Base-by-base conservation (phyloP, 2,888 invertebrate genomes). In the Pilophorus perplexus region DNA sequence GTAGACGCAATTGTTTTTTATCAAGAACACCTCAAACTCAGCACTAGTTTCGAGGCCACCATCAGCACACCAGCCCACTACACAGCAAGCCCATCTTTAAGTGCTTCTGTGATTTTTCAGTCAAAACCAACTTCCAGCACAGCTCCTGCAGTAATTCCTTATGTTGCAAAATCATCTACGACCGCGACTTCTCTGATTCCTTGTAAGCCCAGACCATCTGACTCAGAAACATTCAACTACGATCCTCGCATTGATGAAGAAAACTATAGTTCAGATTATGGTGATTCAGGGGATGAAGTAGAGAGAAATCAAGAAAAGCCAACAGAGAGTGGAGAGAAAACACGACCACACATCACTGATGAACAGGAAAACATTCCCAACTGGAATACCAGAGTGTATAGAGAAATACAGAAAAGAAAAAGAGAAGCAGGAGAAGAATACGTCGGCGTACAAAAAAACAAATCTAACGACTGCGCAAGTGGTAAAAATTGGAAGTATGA, bases 321-420 rank as follows among this genome's bases (percentile, higher is more conserved):
- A 46, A 46, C 2, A 16, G 4, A 46, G 3, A 27, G n/a, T n/a
- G 25, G 23, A 16, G n/a, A 22, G 3, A 50, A n/a, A 50, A 27
- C 3, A 23, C 22, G 3, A 46, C 18, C 16, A 2, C 12, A 8
- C 46, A 3, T 20, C 18, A 10, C 16, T 20, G 18, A 46, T 14
- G 10, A 46, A 46, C 46, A 18, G n/a, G n/a, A n/a, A 20, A 46
- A 46, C 2, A 10, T 16, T 18, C 16, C 20, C 20, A 2, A 46
- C 3, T 3, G 12, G n/a, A 5, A 27, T 3, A n/a, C 23, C 25
- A 50, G 5, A 22, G n/a, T 3, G 27, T n/a, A 22, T 16, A 50
- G 50, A 27, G 50, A 50, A 50, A 12, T 27, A 2, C 50, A 50
- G 23, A 50, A 50, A 50, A 50, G 50, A 25, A 50, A 50, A 50